Percentiles rank a stretch among this genome's conserved stretches.
These are phyloP conservation scores for Lasius platythorax DNA, from an alignment of 2,888 invertebrate genomes.

Conservation along the genomic window DNA sequence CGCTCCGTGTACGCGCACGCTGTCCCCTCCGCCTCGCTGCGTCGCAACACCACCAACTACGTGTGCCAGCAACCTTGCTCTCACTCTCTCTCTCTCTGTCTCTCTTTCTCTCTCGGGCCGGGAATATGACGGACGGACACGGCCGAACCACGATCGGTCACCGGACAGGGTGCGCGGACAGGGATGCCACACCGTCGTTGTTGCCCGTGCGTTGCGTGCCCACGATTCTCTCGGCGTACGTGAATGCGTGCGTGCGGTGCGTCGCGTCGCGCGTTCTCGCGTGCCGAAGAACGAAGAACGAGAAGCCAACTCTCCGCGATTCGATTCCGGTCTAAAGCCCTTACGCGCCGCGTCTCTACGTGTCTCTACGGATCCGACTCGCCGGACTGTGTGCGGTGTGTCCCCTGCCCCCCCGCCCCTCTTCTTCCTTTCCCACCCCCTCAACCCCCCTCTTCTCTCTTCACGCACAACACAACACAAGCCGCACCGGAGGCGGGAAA, in stretches of 20 bases:
- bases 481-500: conserved; percentile 83
- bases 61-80: conserved; percentile 83
- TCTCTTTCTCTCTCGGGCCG: conserved; percentile 80
- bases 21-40: conserved; percentile 75
- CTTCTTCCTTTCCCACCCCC: neutral
- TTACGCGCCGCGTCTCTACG: conserved; percentile 65
- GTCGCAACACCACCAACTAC: conserved; percentile 81
- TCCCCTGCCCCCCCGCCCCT: neutral
- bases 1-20: conserved; percentile 64
- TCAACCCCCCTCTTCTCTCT: conserved; percentile 29
- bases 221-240: neutral
- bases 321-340: conserved; percentile 80
- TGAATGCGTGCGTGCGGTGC: neutral
- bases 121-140: conserved; percentile 84
- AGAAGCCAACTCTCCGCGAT: conserved; percentile 78
- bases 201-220: conserved; percentile 43
- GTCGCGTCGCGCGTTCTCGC: conserved; percentile 9
- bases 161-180: conserved; percentile 74
- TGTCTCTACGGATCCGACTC: conserved; percentile 68
- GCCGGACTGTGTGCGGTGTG: conserved; percentile 75
- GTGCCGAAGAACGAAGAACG: neutral
- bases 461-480: conserved; percentile 80
- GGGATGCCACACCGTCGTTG: conserved; percentile 73
- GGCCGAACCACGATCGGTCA: conserved; percentile 75
- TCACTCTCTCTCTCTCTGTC: conserved; percentile 63